Percentiles rank a stretch among this genome's conserved stretches.
These are phyloP conservation scores for Prinia subflava DNA, from an alignment of 2,113 vertebrate genomes.

Conservation along the genomic window DNA sequence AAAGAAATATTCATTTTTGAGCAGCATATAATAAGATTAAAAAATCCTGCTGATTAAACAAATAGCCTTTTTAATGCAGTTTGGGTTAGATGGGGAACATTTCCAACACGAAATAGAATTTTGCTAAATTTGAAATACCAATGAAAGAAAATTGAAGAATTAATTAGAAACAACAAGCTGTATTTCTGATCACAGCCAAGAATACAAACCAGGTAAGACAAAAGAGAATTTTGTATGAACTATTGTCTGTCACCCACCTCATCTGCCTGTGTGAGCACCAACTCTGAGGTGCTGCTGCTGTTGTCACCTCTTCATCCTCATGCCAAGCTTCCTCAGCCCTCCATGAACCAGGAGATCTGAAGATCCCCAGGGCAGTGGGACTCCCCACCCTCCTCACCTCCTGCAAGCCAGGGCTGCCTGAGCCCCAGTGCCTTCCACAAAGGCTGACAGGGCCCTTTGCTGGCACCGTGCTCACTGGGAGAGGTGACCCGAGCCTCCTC, in stretches of 20 bases:
- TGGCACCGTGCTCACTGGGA: background rate
- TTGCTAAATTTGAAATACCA: constrained; percentile 57
- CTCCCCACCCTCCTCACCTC: background rate
- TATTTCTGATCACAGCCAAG: constrained; percentile 74
- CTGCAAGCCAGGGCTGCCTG: background rate
- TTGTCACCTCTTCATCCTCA: constrained; percentile 72
- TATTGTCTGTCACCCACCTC: constrained; percentile 82
- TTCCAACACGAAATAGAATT: constrained; percentile 58
- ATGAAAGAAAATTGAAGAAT: constrained; percentile 69
- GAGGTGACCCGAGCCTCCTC: constrained; percentile 18
- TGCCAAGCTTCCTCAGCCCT: constrained; percentile 42
- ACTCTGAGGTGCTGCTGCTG: constrained; percentile 35
- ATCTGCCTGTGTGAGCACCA: constrained; percentile 75
- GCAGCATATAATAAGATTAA: constrained; percentile 52
- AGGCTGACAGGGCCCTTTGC: constrained; percentile 21
- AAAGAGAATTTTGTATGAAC: constrained; percentile 81
- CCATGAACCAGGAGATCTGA: constrained; percentile 28
- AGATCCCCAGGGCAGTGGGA: background rate
- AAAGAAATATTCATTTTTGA: constrained; percentile 48
- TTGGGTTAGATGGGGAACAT: background rate
- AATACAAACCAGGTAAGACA: constrained; percentile 81
- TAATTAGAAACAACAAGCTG: constrained; percentile 64
- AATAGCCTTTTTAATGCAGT: background rate
- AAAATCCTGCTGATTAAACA: constrained; percentile 27
- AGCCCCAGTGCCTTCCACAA: background rate